Evolutionary conservation across 2,113 vertebrate species (phyloP), one percentile per base, ranked within the genome.

Genomic region (Antigone vipio): DNA sequence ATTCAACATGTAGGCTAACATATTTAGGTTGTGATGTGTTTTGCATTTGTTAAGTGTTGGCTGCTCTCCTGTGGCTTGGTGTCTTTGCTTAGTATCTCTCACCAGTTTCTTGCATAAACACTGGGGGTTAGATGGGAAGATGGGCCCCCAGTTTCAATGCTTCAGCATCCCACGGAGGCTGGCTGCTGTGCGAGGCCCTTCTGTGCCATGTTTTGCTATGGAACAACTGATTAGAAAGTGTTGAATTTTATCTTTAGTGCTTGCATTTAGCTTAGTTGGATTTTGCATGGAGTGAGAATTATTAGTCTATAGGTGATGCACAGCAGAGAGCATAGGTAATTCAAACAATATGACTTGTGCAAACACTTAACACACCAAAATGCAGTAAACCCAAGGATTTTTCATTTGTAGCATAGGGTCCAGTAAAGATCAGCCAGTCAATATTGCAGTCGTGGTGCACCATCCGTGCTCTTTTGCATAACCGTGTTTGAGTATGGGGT

Each of bases 1-100:
- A 56, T 69, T 95, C 56, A 93, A 49, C 80, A 67, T 72, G 56
- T 80, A 60, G 73, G 49, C 85, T 93, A 84, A 88, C 44, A 18
- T 66, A 82, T 19, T 94, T 92, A 90, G 53, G 23, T 85, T 85
- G 93, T 53, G 72, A 64, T 85, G 80, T 66, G 55, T 87, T 85
- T 73, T 85, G 87, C n/a, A 42, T 85, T 94, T 92, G 64, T 91
- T 79, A 95, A 60, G 53, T 32, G 18, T 75, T 79, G 95, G 93
- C 86, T 94, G 68, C 69, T 97, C 64, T 97, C 85, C 32, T 89
- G 59, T 69, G 75, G 89, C 56, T 78, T 5, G 7, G 21, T 78
- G 32, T 38, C 94, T 95, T 93, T 69, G 60, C 77, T 73, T n/a
- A 42, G 40, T 60, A 14, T 68, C 59, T 78, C 55, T 55, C 38